Conservation (phyloP, 2,113 vertebrate species). For the Otis tarda region DNA sequence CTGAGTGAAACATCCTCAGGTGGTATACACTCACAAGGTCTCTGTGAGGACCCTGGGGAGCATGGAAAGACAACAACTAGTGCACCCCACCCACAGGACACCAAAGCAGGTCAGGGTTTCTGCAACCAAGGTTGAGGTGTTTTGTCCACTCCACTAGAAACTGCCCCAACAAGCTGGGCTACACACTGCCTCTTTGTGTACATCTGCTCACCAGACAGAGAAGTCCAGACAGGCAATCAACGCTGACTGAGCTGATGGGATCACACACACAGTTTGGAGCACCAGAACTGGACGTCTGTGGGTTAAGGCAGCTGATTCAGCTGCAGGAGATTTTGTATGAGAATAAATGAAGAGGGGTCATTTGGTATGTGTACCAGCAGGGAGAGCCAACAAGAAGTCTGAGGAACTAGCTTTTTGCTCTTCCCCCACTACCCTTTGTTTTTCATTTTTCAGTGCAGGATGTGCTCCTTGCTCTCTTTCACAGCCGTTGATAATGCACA, state of each 20-base stretch:
- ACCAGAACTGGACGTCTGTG: not conserved
- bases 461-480: not conserved
- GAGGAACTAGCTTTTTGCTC: not conserved
- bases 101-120: not conserved
- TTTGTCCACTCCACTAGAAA: not conserved
- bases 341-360: not conserved
- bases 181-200: not conserved
- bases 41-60: not conserved
- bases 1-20: not conserved
- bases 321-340: not conserved
- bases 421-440: not conserved
- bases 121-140: not conserved
- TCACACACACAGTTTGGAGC: not conserved
- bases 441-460: not conserved
- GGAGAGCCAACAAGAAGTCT: not conserved
- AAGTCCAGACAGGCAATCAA: not conserved
- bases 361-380: not conserved
- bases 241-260: not conserved
- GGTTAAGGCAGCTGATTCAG: not conserved
- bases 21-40: not conserved
- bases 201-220: not conserved
- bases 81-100: not conserved
- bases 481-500: not conserved
- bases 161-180: not conserved
- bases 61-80: not conserved